phyloP scores from a whole-genome alignment of 2,113 vertebrate species.

The Ondatra zibethicus region DNA sequence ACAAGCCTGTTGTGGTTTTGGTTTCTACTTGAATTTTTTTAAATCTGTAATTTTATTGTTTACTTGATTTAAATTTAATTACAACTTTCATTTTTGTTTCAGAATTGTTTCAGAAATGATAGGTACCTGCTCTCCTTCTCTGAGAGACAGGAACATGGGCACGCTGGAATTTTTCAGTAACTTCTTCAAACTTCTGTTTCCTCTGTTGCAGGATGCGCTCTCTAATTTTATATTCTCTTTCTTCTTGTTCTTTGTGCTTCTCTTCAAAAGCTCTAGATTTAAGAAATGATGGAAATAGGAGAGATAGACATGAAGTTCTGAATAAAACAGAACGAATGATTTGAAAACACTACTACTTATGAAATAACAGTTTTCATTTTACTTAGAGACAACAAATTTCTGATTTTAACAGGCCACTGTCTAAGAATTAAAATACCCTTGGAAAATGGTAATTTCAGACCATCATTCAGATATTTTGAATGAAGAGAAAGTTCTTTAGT shows the following conservation, averaged over 20 bases:
- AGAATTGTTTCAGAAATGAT: slow-evolving; percentile 48
- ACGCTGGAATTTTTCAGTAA: slow-evolving; percentile 94
- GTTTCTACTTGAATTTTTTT: slow-evolving; percentile 30
- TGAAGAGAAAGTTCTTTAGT: not conserved
- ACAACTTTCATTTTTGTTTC: slow-evolving; percentile 39
- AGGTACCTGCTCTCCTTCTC: slow-evolving; percentile 87
- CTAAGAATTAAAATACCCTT: slow-evolving; percentile 45
- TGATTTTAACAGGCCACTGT: not conserved
- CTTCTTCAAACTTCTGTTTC: slow-evolving; percentile 90
- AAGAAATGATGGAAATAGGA: slow-evolving; percentile 58
- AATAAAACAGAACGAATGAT: slow-evolving; percentile 46
- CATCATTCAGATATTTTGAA: slow-evolving; percentile 2
- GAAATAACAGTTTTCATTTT: slow-evolving; percentile 40
- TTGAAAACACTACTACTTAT: slow-evolving; percentile 41
- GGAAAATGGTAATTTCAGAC: slow-evolving; percentile 21
- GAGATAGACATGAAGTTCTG: slow-evolving; percentile 24
- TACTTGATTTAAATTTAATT: not conserved
- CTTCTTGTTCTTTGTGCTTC: slow-evolving; percentile 88
- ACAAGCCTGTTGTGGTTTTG: slow-evolving; percentile 21
- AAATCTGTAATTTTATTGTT: slow-evolving; percentile 24
- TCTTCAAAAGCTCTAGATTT: slow-evolving; percentile 92
- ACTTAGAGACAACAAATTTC: slow-evolving; percentile 47
- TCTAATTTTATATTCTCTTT: slow-evolving; percentile 90
- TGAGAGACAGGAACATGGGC: slow-evolving; percentile 89
- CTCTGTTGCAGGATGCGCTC: slow-evolving; percentile 92